Conservation (phyloP, 2,888 invertebrate genomes). For the Temnothorax unifasciatus region DNA sequence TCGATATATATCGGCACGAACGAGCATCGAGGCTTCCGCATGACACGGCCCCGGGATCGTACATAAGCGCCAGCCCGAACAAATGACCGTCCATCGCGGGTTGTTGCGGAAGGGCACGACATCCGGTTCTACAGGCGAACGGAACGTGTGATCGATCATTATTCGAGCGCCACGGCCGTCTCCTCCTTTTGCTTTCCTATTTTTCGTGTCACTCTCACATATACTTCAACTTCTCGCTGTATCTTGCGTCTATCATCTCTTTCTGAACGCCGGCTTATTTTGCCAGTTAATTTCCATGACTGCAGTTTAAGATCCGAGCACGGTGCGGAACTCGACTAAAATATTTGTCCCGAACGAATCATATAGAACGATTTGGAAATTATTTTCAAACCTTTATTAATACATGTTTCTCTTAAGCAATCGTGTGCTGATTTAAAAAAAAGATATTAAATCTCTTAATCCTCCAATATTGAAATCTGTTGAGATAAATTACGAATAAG, state of each 20-base stretch:
- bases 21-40: conserved; percentile 47
- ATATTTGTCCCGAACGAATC: conserved; percentile 25
- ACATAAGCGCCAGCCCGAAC: conserved; percentile 58
- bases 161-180: conserved; percentile 77
- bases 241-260: conserved; percentile 75
- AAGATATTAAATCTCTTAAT: background rate
- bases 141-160: conserved; percentile 81
- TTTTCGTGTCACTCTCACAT: conserved; percentile 53
- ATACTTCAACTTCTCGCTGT: conserved; percentile 70
- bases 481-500: background rate
- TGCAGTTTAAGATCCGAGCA: conserved; percentile 66
- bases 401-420: background rate
- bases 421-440: conserved; percentile 11
- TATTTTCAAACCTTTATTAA: background rate
- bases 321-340: conserved; percentile 27
- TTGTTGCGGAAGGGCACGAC: conserved; percentile 63
- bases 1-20: conserved; percentile 48
- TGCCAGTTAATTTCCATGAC: conserved; percentile 68
- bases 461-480: background rate
- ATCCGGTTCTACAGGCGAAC: conserved; percentile 63
- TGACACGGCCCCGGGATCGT: conserved; percentile 46
- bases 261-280: conserved; percentile 61
- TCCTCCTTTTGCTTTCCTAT: conserved; percentile 62
- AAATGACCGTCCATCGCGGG: conserved; percentile 70
- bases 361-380: conserved; percentile 23